A percentile compares a stretch with the other conserved stretches of the same genome.
Conservation (phyloP, 2,797 vertebrate species). For the Lepilemur septentrionalis region DNA sequence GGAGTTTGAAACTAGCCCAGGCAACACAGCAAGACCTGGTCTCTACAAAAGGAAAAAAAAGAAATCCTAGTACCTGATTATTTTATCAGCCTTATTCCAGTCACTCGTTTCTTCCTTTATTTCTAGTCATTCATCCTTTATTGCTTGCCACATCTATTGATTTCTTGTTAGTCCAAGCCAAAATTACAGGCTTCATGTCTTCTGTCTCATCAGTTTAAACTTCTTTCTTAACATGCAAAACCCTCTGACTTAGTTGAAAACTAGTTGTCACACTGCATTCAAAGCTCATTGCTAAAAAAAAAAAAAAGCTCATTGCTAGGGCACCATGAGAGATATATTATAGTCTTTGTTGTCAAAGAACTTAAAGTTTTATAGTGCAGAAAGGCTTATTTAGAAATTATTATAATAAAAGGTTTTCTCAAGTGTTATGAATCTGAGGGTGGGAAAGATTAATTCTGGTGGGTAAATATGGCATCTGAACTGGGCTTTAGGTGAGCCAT, state of each 20-base stretch:
- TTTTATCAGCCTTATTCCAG: not conserved
- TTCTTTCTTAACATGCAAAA: not conserved
- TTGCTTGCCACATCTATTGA: not conserved
- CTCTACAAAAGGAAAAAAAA: not conserved
- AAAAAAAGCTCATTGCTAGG: not conserved
- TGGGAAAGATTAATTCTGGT: not conserved
- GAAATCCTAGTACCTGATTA: not conserved
- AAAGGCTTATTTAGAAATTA: not conserved
- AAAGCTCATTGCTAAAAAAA: not conserved
- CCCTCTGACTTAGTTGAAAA: not conserved
- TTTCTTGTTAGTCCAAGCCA: not conserved
- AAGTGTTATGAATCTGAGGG: not conserved
- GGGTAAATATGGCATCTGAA: not conserved
- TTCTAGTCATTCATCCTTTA: not conserved
- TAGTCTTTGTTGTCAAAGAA: not conserved
- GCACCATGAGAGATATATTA: not conserved
- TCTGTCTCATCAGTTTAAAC: not conserved
- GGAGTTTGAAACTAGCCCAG: not conserved
- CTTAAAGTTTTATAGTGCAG: not conserved
- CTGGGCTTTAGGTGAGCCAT: not conserved
- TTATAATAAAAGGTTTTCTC: not conserved
- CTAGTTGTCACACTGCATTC: not conserved
- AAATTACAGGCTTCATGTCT: not conserved
- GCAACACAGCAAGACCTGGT: not conserved
- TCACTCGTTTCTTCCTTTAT: not conserved